Evolutionary conservation across 2,797 vertebrate genomes (phyloP).

Genomic region (Amniataba percoides): DNA sequence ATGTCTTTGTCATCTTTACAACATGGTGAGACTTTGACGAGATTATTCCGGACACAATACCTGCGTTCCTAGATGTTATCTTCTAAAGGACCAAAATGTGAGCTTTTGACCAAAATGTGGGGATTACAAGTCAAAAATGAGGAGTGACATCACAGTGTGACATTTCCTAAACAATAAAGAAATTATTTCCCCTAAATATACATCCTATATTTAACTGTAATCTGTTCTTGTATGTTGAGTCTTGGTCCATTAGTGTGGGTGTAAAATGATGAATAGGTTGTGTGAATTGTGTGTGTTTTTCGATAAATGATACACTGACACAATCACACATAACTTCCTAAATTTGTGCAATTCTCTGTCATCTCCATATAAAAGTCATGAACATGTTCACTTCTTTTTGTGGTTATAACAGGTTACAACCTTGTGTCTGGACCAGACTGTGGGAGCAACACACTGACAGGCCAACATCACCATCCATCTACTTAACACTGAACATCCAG

Average conservation of each 20-base stretch:
- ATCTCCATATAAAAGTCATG: background rate
- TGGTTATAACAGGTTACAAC: no score
- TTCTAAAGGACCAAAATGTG: background rate
- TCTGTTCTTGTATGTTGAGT: background rate
- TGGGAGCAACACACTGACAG: no score
- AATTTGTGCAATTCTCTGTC: background rate
- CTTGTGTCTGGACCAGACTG: no score
- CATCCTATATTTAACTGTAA: background rate
- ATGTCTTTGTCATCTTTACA: background rate
- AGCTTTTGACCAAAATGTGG: background rate
- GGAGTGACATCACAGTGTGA: background rate
- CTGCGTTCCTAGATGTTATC: background rate
- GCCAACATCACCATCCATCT: no score
- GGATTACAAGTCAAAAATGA: background rate
- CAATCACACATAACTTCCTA: background rate
- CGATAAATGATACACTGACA: background rate
- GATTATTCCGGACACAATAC: background rate
- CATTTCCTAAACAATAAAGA: background rate
- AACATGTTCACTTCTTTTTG: no score
- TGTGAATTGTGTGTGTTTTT: background rate
- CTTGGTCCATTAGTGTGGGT: background rate
- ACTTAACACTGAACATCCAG: no score
- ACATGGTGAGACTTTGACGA: no score
- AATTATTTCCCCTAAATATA: background rate
- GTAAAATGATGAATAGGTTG: background rate